Evolutionary conservation across 2,113 vertebrate species (phyloP), one percentile per base, ranked within the genome.

Genomic region (Mormyrus lacerda): DNA sequence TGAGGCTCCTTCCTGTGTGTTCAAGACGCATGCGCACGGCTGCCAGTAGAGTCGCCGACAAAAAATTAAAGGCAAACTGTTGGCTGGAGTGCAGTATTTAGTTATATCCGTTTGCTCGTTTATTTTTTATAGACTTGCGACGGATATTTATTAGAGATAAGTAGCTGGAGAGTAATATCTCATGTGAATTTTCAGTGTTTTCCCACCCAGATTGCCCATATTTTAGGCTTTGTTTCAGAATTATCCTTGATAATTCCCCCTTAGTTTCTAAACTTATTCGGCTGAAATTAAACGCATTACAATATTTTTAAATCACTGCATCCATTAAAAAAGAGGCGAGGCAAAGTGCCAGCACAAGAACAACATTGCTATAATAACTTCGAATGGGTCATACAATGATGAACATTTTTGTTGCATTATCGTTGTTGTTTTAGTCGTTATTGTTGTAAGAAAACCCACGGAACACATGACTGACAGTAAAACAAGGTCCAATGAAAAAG

Each of bases 1-100:
- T 35, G 42, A 35, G 55, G 86, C 31, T 83, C n/a, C 87, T 90
- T 90, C 89, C 89, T 90, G 86, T 47, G 86, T 73, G 44, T 42
- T 58, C 76, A 42, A 51, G n/a, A 27, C 89, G 84, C 85, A 55
- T 79, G 86, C 51, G 73, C 35, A 65, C 87, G 15, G 10, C 11
- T 13, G 51, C 6, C 44, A 48, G 89, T 15, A 53, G 61, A 76
- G 35, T 87, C 15, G 10, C 35, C 73, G 73, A 39, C 73, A 79
- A 79, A 42, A 79, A 35, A 39, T 42, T 39, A 79, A 42, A 79
- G 35, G 73, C 35, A 8, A 42, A 79, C 15, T 19, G 73, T 19
- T 42, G 31, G 35, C 15, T 15, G 73, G 4, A 15, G 13, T 42
- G 13, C 11, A 19, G 5, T 79, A 19, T 42, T 19, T 39, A 5